A percentile compares a stretch with the other conserved stretches of the same genome.
These are phyloP conservation scores for Melanotaenia boesemani DNA, from an alignment of 2,797 vertebrate species.

Conservation along the genomic window DNA sequence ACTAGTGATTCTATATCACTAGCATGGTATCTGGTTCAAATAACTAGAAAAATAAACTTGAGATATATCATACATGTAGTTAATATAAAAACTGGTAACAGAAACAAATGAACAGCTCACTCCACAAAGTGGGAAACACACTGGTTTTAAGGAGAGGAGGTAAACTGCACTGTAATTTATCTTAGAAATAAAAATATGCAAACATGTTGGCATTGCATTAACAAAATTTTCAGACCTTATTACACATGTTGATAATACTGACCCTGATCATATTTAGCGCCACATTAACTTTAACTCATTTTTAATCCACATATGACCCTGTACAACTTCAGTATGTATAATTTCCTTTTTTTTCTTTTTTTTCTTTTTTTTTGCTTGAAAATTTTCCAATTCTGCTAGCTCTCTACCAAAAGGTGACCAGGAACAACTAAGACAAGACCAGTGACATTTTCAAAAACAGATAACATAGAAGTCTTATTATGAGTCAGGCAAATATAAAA, in stretches of 20 bases:
- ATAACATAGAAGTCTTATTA: conserved; percentile 77
- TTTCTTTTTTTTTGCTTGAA: too few species aligned
- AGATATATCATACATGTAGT: neutral
- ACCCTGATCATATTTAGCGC: conserved; percentile 22
- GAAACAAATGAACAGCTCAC: neutral
- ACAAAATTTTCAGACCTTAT: conserved; percentile 15
- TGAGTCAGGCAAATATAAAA: conserved; percentile 70
- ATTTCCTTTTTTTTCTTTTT: conserved; percentile 23
- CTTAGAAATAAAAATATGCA: neutral
- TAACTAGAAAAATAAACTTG: neutral
- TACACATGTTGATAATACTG: neutral
- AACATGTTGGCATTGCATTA: neutral
- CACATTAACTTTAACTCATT: conserved; percentile 16
- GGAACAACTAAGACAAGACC: conserved; percentile 53
- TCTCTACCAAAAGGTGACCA: conserved; percentile 61
- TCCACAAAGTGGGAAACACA: neutral
- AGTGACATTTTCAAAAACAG: conserved; percentile 84
- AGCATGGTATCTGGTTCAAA: neutral
- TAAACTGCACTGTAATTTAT: neutral
- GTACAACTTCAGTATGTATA: conserved; percentile 19
- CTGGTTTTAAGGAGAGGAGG: neutral
- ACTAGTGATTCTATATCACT: neutral
- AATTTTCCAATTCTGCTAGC: conserved; percentile 45
- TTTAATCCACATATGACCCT: conserved; percentile 29
- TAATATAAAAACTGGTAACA: neutral